These are phyloP conservation scores for Ctenochaetus hawaiiensis DNA, from an alignment of 2,797 vertebrate species.

Conservation along the genomic window DNA sequence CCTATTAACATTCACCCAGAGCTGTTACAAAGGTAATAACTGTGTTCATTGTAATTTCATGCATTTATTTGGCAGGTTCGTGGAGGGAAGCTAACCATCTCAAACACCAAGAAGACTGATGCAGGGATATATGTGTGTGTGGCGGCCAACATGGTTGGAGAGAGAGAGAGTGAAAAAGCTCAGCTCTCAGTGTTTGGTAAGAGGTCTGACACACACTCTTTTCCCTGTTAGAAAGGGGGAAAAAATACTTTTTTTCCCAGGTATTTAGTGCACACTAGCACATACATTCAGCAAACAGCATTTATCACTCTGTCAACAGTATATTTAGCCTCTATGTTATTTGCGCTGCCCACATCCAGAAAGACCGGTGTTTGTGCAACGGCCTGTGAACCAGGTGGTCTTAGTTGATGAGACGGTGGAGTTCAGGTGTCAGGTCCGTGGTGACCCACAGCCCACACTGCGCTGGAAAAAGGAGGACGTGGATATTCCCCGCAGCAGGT, in stretches of 20 bases:
- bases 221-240: constrained; percentile 21
- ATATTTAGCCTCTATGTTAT: constrained; percentile 49
- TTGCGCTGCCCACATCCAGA: constrained; percentile 83
- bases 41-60: background rate
- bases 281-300: constrained; percentile 2
- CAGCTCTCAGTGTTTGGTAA: constrained; percentile 98
- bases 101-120: constrained; percentile 92
- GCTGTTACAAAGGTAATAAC: constrained; percentile 10
- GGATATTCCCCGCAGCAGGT: constrained; percentile 94
- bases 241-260: background rate
- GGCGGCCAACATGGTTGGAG: constrained; percentile 97
- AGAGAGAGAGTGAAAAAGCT: constrained; percentile 94
- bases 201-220: constrained; percentile 18
- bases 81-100: constrained; percentile 95
- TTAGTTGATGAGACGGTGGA: constrained; percentile 94
- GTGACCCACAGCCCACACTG: constrained; percentile 93
- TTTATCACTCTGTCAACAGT: constrained; percentile 47
- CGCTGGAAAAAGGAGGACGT: constrained; percentile 96
- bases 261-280: constrained; percentile 15
- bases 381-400: constrained; percentile 96
- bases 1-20: constrained; percentile 1
- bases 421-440: constrained; percentile 96
- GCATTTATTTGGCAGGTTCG: constrained; percentile 86
- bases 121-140: constrained; percentile 95
- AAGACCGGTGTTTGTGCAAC: constrained; percentile 93